Base-by-base conservation (phyloP, 2,797 vertebrate species). In the Chaetophractus vellerosus region DNA sequence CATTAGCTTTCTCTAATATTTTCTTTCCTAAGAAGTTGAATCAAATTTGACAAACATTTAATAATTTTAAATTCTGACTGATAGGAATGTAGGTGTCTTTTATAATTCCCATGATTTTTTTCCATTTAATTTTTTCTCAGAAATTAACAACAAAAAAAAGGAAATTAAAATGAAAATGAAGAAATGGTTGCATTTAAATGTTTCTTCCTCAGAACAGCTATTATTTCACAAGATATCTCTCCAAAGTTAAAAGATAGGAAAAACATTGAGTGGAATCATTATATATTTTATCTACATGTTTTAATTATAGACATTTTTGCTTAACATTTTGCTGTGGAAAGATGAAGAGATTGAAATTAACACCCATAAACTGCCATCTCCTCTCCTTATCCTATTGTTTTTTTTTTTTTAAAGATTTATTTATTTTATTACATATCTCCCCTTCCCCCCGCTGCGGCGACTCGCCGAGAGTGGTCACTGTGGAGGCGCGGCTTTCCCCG, bases 161-260 rank as follows among this genome's bases (percentile, higher is more conserved):
- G 31, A 64, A 79, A 59, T 79, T 38, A 26, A 81, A 81, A 57
- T 81, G 63, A 81, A 83, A 83, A 50, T 83, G 45, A 83, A 83
- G 61, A 66, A 83, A 66, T 33, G 61, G 31, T 80, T 80, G 57
- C 61, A 45, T 26, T 80, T 41, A 66, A 83, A 33, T 50, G 26
- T 83, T 81, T 66, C 61, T 38, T 38, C 38, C 38, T 38, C 6
- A 38, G 61, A 66, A 82, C 38, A 50, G 21, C 31, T 66, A 26
- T 63, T 81, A 48, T 72, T 61, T 81, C 64, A 24, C 31, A 90
- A 76, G 33, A 7, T 9, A 16, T 79, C 14, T 71, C 64, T 57
- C 59, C 16, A 61, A 81, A 71, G 66, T 90, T 72, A 36, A 61
- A 52, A 71, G 48, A 50, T 38, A 71, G 23, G 59, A 59, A 71